A percentile compares a stretch with the other conserved stretches of the same genome.
Conservation (phyloP, 1,140 invertebrate genomes). For the Polypedilum vanderplanki region DNA sequence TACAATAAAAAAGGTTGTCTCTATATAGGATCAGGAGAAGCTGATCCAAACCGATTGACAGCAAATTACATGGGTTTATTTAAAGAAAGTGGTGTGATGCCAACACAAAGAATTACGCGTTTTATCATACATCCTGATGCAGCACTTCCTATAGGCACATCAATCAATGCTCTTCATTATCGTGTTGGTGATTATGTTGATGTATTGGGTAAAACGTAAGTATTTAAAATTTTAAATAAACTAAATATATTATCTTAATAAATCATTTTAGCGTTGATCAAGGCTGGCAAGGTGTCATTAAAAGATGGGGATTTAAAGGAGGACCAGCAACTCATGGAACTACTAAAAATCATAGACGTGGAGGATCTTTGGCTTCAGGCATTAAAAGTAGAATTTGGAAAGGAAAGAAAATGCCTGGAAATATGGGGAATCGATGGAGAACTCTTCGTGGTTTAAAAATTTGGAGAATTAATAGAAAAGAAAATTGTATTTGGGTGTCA, state of each 20-base stretch:
- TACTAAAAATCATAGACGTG: conserved; percentile 90
- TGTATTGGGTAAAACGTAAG: conserved; percentile 85
- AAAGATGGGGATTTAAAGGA: conserved; percentile 91
- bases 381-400: conserved; percentile 82
- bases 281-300: conserved; percentile 98
- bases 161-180: conserved; percentile 83
- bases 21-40: conserved; percentile 82
- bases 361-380: conserved; percentile 81
- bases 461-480: conserved; percentile 84
- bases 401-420: conserved; percentile 94
- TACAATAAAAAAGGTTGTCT: conserved; percentile 59
- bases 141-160: conserved; percentile 80
- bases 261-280: conserved; percentile 62
- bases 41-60: conserved; percentile 79
- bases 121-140: conserved; percentile 85
- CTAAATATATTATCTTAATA: background rate
- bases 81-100: conserved; percentile 74
- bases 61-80: conserved; percentile 88
- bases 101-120: conserved; percentile 74
- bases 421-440: conserved; percentile 85
- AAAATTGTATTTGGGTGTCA: conserved; percentile 84
- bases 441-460: conserved; percentile 69
- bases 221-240: conserved; percentile 34
- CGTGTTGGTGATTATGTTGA: conserved; percentile 86
- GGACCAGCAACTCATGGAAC: conserved; percentile 85